phyloP scores from a whole-genome alignment of 2,113 vertebrate genomes.

The Panthera leo region DNA sequence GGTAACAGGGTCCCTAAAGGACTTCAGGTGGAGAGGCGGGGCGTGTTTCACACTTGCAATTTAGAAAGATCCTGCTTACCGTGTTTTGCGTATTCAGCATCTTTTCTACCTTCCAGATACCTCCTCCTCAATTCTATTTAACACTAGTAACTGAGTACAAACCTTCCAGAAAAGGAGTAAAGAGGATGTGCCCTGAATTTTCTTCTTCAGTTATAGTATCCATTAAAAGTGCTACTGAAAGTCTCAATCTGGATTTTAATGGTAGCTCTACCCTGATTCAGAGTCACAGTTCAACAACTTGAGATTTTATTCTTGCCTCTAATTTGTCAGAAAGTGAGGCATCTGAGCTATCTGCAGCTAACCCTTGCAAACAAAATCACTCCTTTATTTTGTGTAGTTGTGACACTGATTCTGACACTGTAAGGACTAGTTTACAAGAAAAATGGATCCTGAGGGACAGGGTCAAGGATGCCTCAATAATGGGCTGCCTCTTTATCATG shows the following conservation, averaged over 20 bases:
- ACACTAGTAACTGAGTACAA: background rate
- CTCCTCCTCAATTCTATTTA: background rate
- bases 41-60: background rate
- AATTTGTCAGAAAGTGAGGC: conserved; percentile 70
- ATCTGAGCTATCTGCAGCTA: conserved; percentile 53
- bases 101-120: background rate
- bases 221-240: conserved; percentile 30
- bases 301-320: conserved; percentile 65
- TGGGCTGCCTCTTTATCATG: background rate
- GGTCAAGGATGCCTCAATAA: background rate
- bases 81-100: background rate
- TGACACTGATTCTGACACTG: conserved; percentile 50
- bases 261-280: background rate
- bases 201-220: background rate
- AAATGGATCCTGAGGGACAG: conserved; percentile 3
- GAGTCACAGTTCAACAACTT: conserved; percentile 64
- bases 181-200: background rate
- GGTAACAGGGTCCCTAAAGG: background rate
- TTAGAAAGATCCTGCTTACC: background rate
- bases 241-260: conserved; percentile 49
- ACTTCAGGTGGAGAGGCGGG: background rate
- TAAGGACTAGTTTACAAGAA: conserved; percentile 57
- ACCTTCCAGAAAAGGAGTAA: background rate
- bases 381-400: conserved; percentile 32
- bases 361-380: conserved; percentile 11